phyloP scores from a whole-genome alignment of 2,888 invertebrate genomes.

The Ornithoptera alexandrae region DNA sequence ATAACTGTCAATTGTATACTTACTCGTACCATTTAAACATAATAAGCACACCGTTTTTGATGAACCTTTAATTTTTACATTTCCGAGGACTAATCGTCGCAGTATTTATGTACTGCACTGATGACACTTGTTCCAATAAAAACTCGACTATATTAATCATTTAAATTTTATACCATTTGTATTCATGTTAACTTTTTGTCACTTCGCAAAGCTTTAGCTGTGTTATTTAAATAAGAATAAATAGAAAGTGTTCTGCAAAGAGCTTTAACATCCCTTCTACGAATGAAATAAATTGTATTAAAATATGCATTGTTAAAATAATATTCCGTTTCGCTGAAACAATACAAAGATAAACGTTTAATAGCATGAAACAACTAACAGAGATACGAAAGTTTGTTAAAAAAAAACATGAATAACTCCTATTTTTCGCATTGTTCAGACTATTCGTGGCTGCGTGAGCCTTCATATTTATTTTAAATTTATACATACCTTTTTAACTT shows the following conservation, averaged over 20 bases:
- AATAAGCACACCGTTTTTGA: background rate
- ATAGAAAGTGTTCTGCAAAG: constrained; percentile 2
- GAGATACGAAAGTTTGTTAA: constrained; percentile 24
- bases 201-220: background rate
- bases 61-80: background rate
- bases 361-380: constrained; percentile 27
- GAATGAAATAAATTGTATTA: constrained; percentile 15
- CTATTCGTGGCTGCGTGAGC: constrained; percentile 6
- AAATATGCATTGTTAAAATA: constrained; percentile 25
- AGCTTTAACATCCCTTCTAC: constrained; percentile 4
- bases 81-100: background rate
- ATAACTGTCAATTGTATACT: background rate
- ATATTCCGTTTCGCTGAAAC: constrained; percentile 24
- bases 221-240: constrained; percentile 1
- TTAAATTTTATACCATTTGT: background rate
- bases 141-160: background rate
- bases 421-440: constrained; percentile 21
- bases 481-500: too few species aligned
- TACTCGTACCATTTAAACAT: background rate
- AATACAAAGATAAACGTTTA: constrained; percentile 29
- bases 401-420: constrained; percentile 16
- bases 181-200: background rate
- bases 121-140: background rate
- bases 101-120: constrained; percentile 2
- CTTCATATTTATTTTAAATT: constrained; percentile 8